A percentile compares a stretch with the other conserved stretches of the same genome.
Conservation (phyloP, 2,888 invertebrate genomes). For the Apodemia zela region DNA sequence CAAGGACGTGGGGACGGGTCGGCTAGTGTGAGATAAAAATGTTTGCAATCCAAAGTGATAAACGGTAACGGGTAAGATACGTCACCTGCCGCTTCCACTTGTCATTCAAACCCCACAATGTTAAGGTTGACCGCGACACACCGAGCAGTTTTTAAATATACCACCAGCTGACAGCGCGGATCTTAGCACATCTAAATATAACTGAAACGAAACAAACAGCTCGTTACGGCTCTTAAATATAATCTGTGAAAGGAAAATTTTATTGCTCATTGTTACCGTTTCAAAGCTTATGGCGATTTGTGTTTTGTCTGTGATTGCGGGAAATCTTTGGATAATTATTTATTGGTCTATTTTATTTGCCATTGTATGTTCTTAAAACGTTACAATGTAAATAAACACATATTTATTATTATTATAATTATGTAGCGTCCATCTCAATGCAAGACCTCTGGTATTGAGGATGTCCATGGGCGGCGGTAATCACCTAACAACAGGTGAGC, state of each 20-base stretch:
- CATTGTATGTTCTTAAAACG: background rate
- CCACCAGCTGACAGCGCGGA: background rate
- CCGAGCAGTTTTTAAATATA: background rate
- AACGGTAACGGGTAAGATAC: background rate
- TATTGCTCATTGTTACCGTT: background rate
- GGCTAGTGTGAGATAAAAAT: no score
- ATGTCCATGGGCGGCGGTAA: no score
- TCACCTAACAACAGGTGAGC: no score
- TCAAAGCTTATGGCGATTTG: background rate
- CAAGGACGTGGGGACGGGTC: no score
- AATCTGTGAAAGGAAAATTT: background rate
- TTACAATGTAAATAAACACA: background rate
- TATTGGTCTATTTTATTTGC: background rate
- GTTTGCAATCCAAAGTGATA: no score
- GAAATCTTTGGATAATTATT: background rate
- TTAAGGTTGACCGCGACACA: background rate
- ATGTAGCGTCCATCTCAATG: no score
- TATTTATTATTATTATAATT: no score
- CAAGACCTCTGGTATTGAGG: no score
- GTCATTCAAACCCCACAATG: background rate
- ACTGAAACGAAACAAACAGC: background rate
- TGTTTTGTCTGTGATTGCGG: background rate
- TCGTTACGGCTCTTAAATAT: background rate
- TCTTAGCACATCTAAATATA: background rate
- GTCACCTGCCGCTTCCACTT: background rate